Conservation (phyloP, 1,140 invertebrate species). For the Rhyacophila brunnea region DNA sequence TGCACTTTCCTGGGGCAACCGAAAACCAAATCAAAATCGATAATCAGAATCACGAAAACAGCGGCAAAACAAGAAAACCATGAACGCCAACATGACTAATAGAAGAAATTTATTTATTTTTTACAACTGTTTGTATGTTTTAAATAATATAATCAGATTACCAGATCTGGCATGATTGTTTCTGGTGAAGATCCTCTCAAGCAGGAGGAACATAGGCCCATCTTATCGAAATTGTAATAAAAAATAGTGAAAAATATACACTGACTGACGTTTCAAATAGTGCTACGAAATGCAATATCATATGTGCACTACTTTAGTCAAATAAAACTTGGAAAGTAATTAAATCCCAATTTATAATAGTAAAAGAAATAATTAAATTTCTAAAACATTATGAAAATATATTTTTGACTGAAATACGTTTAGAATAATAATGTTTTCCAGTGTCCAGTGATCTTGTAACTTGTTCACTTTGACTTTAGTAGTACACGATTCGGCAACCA, state of each 20-base stretch:
- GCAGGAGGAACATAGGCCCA: constrained; percentile 51
- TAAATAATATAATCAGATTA: constrained; percentile 35
- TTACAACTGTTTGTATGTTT: not conserved
- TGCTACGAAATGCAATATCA: not conserved
- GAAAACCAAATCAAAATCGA: constrained; percentile 9
- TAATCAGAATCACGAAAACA: constrained; percentile 20
- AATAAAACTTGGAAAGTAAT: not conserved
- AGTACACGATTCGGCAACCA: too few species aligned
- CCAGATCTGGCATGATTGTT: constrained; percentile 47
- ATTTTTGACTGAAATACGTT: too few species aligned
- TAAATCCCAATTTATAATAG: too few species aligned
- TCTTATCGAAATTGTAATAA: constrained; percentile 32
- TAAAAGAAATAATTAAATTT: too few species aligned
- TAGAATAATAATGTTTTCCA: too few species aligned
- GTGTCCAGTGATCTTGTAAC: too few species aligned
- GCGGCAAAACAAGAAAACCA: constrained; percentile 15
- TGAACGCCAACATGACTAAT: constrained; percentile 13
- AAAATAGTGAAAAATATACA: not conserved
- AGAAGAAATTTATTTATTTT: not conserved
- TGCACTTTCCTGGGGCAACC: constrained; percentile 1
- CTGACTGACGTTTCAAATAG: constrained; percentile 5
- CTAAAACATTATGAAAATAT: too few species aligned
- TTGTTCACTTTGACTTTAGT: too few species aligned
- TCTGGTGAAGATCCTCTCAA: constrained; percentile 49
- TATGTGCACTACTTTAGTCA: not conserved